Evolutionary conservation across 2,888 invertebrate genomes (phyloP).

Genomic region (Neuroscelio doddi): DNA sequence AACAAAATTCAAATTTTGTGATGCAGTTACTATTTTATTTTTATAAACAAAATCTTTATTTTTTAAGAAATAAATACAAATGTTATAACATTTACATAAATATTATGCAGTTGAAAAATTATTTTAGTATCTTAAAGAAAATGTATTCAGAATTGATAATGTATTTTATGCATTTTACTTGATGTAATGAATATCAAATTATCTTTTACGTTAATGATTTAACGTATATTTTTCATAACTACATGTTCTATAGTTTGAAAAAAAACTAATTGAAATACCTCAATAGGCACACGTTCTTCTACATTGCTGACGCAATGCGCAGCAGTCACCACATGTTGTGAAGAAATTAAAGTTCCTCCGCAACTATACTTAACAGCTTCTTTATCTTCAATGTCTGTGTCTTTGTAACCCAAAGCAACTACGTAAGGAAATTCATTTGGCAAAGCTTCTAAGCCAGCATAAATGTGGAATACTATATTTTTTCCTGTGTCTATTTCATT

Average conservation of each 20-base stretch:
- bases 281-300: constrained; percentile 53
- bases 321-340: constrained; percentile 60
- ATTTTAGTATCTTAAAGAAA: too few species aligned
- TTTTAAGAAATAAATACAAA: neutral
- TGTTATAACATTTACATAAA: too few species aligned
- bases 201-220: too few species aligned
- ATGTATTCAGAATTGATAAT: too few species aligned
- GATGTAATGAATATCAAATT: too few species aligned
- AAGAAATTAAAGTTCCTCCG: constrained; percentile 63
- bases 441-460: constrained; percentile 50
- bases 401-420: constrained; percentile 60
- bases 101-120: too few species aligned
- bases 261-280: constrained; percentile 46
- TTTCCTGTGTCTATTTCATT: constrained; percentile 50
- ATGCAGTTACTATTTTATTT: neutral
- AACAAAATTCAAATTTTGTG: constrained; percentile 4
- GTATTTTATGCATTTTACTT: too few species aligned
- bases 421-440: constrained; percentile 61
- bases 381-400: constrained; percentile 22
- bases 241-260: too few species aligned
- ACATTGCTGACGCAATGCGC: constrained; percentile 65
- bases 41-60: neutral
- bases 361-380: constrained; percentile 55
- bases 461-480: constrained; percentile 52
- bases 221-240: too few species aligned